These are phyloP conservation scores for Albula goreensis DNA, from an alignment of 2,113 vertebrate genomes.

Conservation along the genomic window DNA sequence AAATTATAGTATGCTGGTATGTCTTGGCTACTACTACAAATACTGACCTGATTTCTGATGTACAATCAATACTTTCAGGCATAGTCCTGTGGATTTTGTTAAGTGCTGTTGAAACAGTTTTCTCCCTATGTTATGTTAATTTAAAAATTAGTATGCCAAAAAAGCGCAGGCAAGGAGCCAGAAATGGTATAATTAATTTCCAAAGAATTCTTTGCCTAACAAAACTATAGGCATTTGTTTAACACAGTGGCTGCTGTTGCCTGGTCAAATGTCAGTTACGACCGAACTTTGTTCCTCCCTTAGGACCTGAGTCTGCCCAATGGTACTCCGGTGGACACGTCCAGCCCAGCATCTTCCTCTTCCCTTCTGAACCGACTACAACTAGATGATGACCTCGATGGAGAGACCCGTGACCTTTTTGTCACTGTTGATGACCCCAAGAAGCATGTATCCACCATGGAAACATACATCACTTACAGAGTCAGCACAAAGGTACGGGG, in stretches of 20 bases:
- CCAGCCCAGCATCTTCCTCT: constrained; percentile 87
- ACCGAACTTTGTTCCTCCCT: constrained; percentile 24
- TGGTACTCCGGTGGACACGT: constrained; percentile 85
- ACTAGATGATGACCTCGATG: constrained; percentile 87
- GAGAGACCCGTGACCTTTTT: constrained; percentile 92
- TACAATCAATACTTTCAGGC: background rate
- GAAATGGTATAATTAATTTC: too few species aligned
- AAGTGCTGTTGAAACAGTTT: background rate
- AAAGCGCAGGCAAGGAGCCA: too few species aligned
- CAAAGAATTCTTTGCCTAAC: too few species aligned
- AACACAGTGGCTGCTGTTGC: background rate
- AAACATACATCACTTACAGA: constrained; percentile 95
- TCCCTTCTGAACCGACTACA: constrained; percentile 90
- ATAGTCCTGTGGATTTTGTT: background rate
- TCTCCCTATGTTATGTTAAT: background rate
- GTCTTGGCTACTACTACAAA: background rate
- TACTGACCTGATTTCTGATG: background rate
- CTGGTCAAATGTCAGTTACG: background rate
- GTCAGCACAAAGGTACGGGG: constrained; percentile 88
- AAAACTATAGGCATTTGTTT: background rate
- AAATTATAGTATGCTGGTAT: background rate
- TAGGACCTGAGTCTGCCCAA: constrained; percentile 89
- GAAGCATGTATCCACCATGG: constrained; percentile 97
- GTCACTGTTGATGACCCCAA: constrained; percentile 95
- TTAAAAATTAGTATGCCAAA: too few species aligned